Evolutionary conservation across 2,888 invertebrate genomes (phyloP), one percentile per base, ranked within the genome.

Genomic region (Prosopocoilus inquinatus): DNA sequence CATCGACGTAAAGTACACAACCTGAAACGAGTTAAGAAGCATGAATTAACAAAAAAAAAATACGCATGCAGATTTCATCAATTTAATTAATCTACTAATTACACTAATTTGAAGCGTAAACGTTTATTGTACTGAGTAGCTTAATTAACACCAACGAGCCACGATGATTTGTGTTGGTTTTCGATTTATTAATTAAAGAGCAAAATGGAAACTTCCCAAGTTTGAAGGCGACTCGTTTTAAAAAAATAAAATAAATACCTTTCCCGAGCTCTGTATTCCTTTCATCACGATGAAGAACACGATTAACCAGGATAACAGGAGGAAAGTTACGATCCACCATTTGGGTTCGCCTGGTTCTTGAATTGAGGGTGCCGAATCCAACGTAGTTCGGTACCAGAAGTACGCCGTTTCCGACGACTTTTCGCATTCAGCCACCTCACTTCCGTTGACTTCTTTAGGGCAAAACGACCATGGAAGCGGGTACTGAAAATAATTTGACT

Each of bases 241-340:
- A n/a, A n/a, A n/a, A n/a, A n/a, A n/a, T n/a, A n/a, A 41, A 9
- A 11, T 41, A n/a, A 65, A 28, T 73, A 92, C 93, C 86, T 95
- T 95, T 69, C 96, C 96, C 62, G 94, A 94, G 68, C 94, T 94
- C 79, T 96, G 95, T 62, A 96, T 96, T 46, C 96, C 96, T 77
- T 94, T 94, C 92, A 94, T 95, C 44, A 96, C 94, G 71, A 96
- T 95, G 72, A 93, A 91, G 81, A 94, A 96, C 32, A 96, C 94
- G 62, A 94, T 83, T 47, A 88, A 76, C 96, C 96, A 96, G 15
- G 95, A 90, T 32, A 94, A 80, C 56, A 94, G 75, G 46, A 96
- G 83, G 71, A 94, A 94, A 33, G 93, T 75, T 0, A 92, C 89
- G 74, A 96, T 95, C 91, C 94, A 95, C 94, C 94, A 94, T 66